A percentile compares a stretch with the other conserved stretches of the same genome.
Evolutionary conservation across 2,888 invertebrate genomes (phyloP).

Genomic region (Drosophila pegasa): DNA sequence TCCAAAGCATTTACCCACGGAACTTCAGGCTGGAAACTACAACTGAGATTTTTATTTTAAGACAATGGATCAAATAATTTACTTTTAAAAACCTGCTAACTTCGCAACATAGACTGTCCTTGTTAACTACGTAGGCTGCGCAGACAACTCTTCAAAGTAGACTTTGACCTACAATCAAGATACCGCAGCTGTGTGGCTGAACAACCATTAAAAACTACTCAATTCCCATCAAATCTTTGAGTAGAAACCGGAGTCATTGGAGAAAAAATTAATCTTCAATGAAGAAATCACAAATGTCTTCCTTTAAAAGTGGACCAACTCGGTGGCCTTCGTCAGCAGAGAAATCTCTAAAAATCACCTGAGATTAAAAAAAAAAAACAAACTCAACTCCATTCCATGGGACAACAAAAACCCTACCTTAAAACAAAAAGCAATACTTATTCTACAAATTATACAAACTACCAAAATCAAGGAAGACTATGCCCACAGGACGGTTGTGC

Average conservation of each 20-base stretch:
- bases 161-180: background rate
- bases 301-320: background rate
- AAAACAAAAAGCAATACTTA: background rate
- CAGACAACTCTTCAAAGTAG: background rate
- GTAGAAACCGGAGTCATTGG: background rate
- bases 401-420: background rate
- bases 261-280: background rate
- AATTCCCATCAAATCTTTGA: background rate
- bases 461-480: conserved; percentile 5
- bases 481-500: conserved; percentile 14
- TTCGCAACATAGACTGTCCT: background rate
- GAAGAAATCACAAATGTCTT: background rate
- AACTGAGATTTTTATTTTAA: background rate
- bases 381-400: background rate
- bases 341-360: background rate
- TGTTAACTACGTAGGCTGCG: background rate
- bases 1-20: no score
- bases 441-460: conserved; percentile 8
- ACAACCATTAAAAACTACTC: background rate
- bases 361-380: background rate
- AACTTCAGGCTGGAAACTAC: background rate
- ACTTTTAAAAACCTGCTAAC: background rate
- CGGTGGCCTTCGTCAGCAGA: background rate
- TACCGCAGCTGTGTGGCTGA: background rate
- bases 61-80: background rate